Conservation (phyloP, 2,113 vertebrate species). For the Zapornia atra region DNA sequence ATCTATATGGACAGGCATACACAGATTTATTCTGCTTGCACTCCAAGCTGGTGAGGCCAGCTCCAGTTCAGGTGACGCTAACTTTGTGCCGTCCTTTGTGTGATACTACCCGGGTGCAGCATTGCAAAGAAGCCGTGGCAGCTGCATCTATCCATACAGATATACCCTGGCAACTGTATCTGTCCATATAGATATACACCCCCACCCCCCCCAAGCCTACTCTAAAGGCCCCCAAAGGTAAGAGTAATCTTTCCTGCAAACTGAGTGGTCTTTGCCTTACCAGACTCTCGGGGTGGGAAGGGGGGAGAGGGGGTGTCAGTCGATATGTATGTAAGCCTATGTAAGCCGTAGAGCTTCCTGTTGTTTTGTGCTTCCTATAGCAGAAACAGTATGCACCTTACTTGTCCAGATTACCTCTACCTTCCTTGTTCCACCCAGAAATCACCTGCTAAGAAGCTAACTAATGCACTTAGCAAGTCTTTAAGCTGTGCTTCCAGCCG, state of each 20-base stretch:
- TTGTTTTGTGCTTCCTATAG: slow-evolving; percentile 54
- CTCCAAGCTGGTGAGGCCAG: neutral
- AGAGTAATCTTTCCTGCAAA: neutral
- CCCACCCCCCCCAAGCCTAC: neutral
- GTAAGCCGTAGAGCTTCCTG: slow-evolving; percentile 13
- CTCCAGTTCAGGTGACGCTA: neutral
- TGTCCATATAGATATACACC: neutral
- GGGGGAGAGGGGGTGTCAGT: neutral
- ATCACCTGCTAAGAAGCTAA: slow-evolving; percentile 99
- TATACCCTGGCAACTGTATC: neutral
- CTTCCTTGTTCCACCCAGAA: slow-evolving; percentile 85
- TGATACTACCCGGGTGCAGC: neutral
- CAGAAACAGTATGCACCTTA: slow-evolving; percentile 53
- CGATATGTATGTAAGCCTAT: neutral
- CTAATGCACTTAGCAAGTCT: slow-evolving; percentile 96
- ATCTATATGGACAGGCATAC: neutral
- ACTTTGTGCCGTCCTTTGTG: neutral
- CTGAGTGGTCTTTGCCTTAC: neutral
- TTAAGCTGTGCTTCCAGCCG: slow-evolving; percentile 96
- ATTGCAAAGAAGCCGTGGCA: neutral
- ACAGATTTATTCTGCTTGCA: neutral
- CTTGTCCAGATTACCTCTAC: slow-evolving; percentile 65
- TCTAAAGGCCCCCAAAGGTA: neutral
- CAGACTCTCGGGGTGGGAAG: neutral
- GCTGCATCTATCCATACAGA: neutral